Percentiles rank a stretch among this genome's conserved stretches.
Conservation (phyloP, 2,888 invertebrate genomes). For the Coelopa pilipes region DNA sequence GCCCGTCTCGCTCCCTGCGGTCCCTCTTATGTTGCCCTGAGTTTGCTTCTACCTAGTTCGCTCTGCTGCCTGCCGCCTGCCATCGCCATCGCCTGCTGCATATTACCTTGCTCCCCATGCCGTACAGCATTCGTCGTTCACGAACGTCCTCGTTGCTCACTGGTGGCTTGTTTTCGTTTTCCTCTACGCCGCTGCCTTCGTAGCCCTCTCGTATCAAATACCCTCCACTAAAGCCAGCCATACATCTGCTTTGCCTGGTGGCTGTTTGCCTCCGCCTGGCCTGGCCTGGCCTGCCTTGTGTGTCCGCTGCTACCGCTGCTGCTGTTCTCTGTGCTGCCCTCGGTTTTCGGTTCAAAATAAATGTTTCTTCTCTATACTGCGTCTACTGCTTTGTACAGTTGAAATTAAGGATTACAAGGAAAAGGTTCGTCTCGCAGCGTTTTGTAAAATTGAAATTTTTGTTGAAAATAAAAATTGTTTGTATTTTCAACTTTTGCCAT, state of each 20-base stretch:
- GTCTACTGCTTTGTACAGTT: constrained; percentile 55
- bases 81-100: neutral
- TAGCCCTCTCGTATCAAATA: neutral
- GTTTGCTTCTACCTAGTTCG: neutral
- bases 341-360: constrained; percentile 38
- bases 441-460: neutral
- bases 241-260: constrained; percentile 32
- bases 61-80: neutral
- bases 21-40: neutral
- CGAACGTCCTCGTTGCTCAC: constrained; percentile 2
- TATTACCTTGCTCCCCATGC: neutral
- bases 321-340: constrained; percentile 34
- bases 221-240: neutral
- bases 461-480: neutral
- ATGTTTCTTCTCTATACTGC: constrained; percentile 42
- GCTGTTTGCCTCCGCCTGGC: constrained; percentile 12
- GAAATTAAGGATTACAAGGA: constrained; percentile 53
- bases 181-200: neutral
- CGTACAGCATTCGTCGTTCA: neutral
- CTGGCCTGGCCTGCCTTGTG: neutral
- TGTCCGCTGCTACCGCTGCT: neutral
- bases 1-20: neutral
- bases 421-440: constrained; percentile 54
- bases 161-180: constrained; percentile 12
- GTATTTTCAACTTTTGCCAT: neutral